Evolutionary conservation across 2,888 invertebrate species (phyloP).

Genomic region (Eremobia ochroleuca): DNA sequence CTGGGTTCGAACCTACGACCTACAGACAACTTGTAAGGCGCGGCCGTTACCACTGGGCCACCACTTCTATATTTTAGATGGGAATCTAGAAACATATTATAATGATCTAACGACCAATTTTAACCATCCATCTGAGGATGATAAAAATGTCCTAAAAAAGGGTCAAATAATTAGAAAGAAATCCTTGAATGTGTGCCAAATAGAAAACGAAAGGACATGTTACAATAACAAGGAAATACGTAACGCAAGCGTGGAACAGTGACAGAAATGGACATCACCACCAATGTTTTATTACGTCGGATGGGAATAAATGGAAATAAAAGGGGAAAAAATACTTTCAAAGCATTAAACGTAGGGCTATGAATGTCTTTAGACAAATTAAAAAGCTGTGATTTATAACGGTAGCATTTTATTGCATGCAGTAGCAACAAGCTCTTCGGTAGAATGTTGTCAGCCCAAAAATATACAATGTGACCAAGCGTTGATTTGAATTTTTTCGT

Average conservation of each 20-base stretch:
- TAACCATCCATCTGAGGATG: no score
- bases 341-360: slow-evolving; percentile 77
- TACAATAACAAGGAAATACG: slow-evolving; percentile 66
- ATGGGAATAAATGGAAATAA: slow-evolving; percentile 79
- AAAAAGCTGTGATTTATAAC: slow-evolving; percentile 84
- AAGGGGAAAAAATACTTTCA: slow-evolving; percentile 80
- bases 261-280: slow-evolving; percentile 76
- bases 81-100: no score
- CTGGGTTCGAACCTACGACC: no score
- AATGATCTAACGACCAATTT: not conserved
- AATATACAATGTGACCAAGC: slow-evolving; percentile 52
- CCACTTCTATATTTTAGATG: no score
- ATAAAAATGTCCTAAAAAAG: not conserved
- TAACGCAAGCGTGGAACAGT: slow-evolving; percentile 66
- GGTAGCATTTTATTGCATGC: slow-evolving; percentile 67
- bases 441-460: slow-evolving; percentile 62
- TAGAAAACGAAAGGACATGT: slow-evolving; percentile 58
- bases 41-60: no score
- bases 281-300: slow-evolving; percentile 81
- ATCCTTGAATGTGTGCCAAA: slow-evolving; percentile 51
- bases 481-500: slow-evolving; percentile 30
- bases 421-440: slow-evolving; percentile 67
- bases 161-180: slow-evolving; percentile 2
- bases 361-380: slow-evolving; percentile 82
- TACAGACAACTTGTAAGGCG: no score